Conservation (phyloP, 92 coral and sea anemone genomes). For the Porites divaricata region DNA sequence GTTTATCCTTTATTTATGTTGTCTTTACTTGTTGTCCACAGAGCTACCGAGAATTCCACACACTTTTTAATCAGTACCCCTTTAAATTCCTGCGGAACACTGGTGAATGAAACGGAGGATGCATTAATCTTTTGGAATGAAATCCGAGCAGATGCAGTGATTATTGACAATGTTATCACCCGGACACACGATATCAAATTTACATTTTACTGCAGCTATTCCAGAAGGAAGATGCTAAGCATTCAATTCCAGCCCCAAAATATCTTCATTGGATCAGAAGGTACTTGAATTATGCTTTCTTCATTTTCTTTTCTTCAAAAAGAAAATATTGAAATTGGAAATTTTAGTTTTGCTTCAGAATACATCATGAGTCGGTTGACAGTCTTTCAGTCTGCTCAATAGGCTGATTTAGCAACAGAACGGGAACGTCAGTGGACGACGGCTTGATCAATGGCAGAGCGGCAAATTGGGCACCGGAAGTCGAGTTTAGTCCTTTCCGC, state of each 20-base stretch:
- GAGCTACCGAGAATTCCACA: slow-evolving; percentile 33
- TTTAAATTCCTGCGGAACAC: slow-evolving; percentile 38
- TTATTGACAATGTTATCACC: slow-evolving; percentile 31
- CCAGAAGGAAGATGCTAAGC: slow-evolving; percentile 33
- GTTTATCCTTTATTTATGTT: no score
- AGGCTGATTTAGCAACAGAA: no score
- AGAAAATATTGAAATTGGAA: no score
- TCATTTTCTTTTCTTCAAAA: no score
- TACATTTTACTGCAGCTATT: slow-evolving; percentile 51
- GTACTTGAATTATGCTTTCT: background rate
- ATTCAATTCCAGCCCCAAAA: slow-evolving; percentile 32
- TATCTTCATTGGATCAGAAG: slow-evolving; percentile 32
- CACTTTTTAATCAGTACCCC: slow-evolving; percentile 18
- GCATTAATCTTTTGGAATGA: slow-evolving; percentile 36
- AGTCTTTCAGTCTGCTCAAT: no score
- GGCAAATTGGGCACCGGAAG: no score
- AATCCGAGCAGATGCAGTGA: slow-evolving; percentile 33
- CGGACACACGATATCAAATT: slow-evolving; percentile 26
- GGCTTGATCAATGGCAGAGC: no score
- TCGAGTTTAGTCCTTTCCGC: no score
- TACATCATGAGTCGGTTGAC: no score
- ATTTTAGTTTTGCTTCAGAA: no score
- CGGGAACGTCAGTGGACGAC: no score
- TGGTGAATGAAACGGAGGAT: slow-evolving; percentile 33
- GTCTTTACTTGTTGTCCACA: background rate